Conservation (phyloP, 2,113 vertebrate genomes). For the Porphyrio hochstetteri region DNA sequence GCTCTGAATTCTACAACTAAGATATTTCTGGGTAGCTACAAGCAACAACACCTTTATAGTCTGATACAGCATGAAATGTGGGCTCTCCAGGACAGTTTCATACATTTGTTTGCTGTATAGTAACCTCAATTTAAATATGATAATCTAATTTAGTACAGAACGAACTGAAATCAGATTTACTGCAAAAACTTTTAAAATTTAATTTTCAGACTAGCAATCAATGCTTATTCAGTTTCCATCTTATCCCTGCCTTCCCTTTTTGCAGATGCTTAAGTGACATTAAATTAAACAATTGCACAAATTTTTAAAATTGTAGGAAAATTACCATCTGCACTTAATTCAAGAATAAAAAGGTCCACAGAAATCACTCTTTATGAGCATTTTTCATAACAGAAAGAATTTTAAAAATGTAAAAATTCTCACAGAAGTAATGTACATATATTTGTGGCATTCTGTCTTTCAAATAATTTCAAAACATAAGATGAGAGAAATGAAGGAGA, state of each 20-base stretch:
- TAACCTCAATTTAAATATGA: conserved; percentile 70
- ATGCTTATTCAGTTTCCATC: conserved; percentile 76
- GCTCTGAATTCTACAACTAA: conserved; percentile 33
- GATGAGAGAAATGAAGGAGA: conserved; percentile 43
- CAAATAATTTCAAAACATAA: conserved; percentile 60
- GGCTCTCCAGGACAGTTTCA: conserved; percentile 40
- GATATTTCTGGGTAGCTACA: conserved; percentile 42
- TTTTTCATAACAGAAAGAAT: conserved; percentile 68
- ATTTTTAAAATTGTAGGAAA: conserved; percentile 71
- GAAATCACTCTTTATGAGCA: conserved; percentile 67
- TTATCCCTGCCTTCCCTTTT: conserved; percentile 67
- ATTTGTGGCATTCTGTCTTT: conserved; percentile 49
- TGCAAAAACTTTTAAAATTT: conserved; percentile 74
- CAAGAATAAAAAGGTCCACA: conserved; percentile 67
- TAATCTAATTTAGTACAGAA: conserved; percentile 77
- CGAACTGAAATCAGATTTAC: conserved; percentile 74
- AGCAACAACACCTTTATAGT: conserved; percentile 2
- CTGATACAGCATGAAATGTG: conserved; percentile 28
- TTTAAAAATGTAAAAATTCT: conserved; percentile 55
- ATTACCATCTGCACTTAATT: conserved; percentile 74
- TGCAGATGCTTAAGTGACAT: conserved; percentile 74
- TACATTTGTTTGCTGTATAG: conserved; percentile 32
- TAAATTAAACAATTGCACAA: conserved; percentile 76
- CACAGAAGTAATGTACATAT: conserved; percentile 8
- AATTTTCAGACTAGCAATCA: conserved; percentile 77